Evolutionary conservation across 2,888 invertebrate species (phyloP).

Genomic region (Tetrapedia diversipes): DNA sequence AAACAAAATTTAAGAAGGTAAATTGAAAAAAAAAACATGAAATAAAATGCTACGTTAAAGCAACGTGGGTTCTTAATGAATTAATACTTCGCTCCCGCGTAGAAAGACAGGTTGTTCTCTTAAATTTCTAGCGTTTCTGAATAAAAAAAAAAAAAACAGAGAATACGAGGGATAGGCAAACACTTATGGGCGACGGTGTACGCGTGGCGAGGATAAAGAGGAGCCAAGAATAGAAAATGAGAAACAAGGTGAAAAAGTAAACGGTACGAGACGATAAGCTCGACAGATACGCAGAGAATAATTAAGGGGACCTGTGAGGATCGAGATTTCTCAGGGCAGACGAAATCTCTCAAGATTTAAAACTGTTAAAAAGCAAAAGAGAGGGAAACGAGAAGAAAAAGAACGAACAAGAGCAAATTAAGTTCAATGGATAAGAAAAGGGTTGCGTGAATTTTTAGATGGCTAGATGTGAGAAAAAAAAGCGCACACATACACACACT

Average conservation of each 20-base stretch:
- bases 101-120: too few relatives aligned
- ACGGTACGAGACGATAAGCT: slow-evolving; percentile 32
- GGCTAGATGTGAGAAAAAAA: background rate
- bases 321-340: slow-evolving; percentile 45
- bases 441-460: background rate
- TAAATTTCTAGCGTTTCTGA: too few relatives aligned
- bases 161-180: too few relatives aligned
- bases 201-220: background rate
- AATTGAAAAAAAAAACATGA: too few relatives aligned
- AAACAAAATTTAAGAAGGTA: too few relatives aligned
- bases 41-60: too few relatives aligned
- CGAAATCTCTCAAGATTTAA: too few relatives aligned
- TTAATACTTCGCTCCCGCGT: too few relatives aligned
- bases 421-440: background rate
- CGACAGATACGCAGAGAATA: slow-evolving; percentile 9
- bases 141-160: too few relatives aligned
- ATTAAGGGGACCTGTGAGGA: slow-evolving; percentile 5
- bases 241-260: background rate
- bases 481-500: background rate
- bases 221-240: slow-evolving; percentile 1
- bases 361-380: background rate
- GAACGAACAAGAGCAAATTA: background rate
- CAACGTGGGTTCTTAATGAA: too few relatives aligned
- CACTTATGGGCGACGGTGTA: too few relatives aligned
- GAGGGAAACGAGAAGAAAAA: background rate